Evolutionary conservation across 2,888 invertebrate species (phyloP), one percentile per base, ranked within the genome.

Genomic region (Mesorhabditis spiculigera): DNA sequence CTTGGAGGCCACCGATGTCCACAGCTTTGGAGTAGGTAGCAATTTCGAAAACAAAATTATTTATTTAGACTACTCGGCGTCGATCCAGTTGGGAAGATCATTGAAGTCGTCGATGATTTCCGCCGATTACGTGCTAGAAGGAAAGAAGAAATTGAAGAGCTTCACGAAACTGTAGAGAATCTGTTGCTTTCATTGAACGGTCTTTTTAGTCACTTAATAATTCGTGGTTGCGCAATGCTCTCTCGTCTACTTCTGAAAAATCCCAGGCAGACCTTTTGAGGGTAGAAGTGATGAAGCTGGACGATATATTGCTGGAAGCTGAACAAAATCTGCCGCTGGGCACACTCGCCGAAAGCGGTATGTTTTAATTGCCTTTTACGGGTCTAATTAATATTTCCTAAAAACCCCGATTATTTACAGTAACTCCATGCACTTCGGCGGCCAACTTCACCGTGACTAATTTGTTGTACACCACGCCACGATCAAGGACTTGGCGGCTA

Each of bases 1-100:
- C 75, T 16, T 78, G 78, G 78, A 76, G 72, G 68, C 74, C 75
- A 43, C 78, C 78, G 42, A 74, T 76, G 62, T 68, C 28, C 41
- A 45, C 62, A 3, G 63, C 71, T 42, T 16, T 71, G 13, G 65
- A 71, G 69, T 73, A 68, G 41, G 65, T 63, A 2, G 28, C 71
- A 13, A 10, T 13, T 13, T 13, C 43, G 1, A 28, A 41, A 13
- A 43, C 2, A 66, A 66, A 42, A 66, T n/a, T 43, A 13, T 10
- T 10, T 6, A 43, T 66, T 43, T 50, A 45, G 44, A 41, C 3
- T 67, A 43, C n/a, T 70, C 8, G 43, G 67, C 42, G 45, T 70
- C 6, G 70, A 70, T 67, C 43, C 63, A 41, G 65, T 67, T 13
- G 66, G 63, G 44, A 63, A 66, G 61, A 65, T 64, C 41, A 45